These are phyloP conservation scores for Ethmia dodecea DNA, from an alignment of 2,888 invertebrate genomes.

Conservation along the genomic window DNA sequence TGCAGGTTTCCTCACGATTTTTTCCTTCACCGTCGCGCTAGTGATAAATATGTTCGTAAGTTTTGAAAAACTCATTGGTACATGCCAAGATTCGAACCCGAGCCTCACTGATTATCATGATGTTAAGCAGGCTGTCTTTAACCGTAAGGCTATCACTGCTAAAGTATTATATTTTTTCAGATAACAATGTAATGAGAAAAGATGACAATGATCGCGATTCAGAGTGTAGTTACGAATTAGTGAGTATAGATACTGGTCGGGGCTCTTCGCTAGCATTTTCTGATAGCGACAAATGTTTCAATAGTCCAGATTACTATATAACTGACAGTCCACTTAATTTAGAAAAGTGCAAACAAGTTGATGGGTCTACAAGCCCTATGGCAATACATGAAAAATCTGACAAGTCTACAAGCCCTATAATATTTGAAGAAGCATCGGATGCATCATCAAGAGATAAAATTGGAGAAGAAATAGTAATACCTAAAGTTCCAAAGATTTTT, in stretches of 20 bases:
- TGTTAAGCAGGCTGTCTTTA: too few species aligned
- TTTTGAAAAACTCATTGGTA: too few species aligned
- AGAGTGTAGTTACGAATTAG: conserved; percentile 33
- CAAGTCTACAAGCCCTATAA: conserved; percentile 24
- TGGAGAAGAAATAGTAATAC: too few species aligned
- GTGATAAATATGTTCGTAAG: too few species aligned
- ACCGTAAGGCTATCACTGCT: too few species aligned
- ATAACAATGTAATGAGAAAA: conserved; percentile 7
- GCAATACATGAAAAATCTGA: conserved; percentile 15
- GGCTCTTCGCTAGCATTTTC: conserved; percentile 60
- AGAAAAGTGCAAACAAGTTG: conserved; percentile 21
- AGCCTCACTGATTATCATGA: too few species aligned
- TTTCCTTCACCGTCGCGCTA: too few species aligned
- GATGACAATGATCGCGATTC: conserved; percentile 23
- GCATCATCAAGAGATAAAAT: too few species aligned
- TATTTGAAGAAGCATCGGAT: background rate
- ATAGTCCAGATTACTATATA: conserved; percentile 49
- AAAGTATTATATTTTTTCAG: too few species aligned
- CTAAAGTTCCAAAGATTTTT: background rate
- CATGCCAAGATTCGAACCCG: too few species aligned
- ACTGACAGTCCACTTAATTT: conserved; percentile 30
- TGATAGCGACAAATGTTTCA: conserved; percentile 48
- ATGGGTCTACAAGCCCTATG: conserved; percentile 29
- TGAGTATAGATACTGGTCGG: conserved; percentile 57
- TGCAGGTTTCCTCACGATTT: too few species aligned